phyloP scores from a whole-genome alignment of 2,888 invertebrate species.

The Cabera pusaria region DNA sequence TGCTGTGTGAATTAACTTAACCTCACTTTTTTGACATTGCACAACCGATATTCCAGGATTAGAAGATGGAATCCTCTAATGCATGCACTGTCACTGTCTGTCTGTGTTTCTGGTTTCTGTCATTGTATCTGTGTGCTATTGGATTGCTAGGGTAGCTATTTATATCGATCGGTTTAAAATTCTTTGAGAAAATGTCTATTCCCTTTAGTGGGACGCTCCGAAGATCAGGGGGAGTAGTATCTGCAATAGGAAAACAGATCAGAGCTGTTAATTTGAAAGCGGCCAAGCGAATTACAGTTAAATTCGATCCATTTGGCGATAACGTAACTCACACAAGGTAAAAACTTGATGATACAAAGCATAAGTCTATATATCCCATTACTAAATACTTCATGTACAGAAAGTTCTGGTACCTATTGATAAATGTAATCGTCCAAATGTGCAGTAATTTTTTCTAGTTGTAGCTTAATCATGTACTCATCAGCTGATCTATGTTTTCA shows the following conservation, averaged over 20 bases:
- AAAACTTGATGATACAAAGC: no score
- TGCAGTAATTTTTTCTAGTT: no score
- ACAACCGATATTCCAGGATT: no score
- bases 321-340: conserved; percentile 86
- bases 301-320: conserved; percentile 93
- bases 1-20: neutral
- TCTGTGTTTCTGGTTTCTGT: no score
- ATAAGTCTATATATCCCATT: no score
- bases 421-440: no score
- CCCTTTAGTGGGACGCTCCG: conserved; percentile 86
- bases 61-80: no score
- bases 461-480: no score
- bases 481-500: conserved; percentile 60
- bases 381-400: no score
- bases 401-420: no score
- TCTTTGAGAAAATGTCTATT: conserved; percentile 86
- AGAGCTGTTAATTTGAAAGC: conserved; percentile 89
- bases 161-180: conserved; percentile 38
- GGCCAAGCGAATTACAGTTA: conserved; percentile 88
- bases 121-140: conserved; percentile 3
- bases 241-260: conserved; percentile 89
- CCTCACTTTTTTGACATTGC: conserved; percentile 10
- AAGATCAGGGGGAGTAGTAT: conserved; percentile 87
- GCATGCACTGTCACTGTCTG: no score
- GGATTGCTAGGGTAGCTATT: conserved; percentile 25